A percentile compares a stretch with the other conserved stretches of the same genome.
Conservation (phyloP, 1,140 invertebrate genomes). For the Leptinotarsa texana region DNA sequence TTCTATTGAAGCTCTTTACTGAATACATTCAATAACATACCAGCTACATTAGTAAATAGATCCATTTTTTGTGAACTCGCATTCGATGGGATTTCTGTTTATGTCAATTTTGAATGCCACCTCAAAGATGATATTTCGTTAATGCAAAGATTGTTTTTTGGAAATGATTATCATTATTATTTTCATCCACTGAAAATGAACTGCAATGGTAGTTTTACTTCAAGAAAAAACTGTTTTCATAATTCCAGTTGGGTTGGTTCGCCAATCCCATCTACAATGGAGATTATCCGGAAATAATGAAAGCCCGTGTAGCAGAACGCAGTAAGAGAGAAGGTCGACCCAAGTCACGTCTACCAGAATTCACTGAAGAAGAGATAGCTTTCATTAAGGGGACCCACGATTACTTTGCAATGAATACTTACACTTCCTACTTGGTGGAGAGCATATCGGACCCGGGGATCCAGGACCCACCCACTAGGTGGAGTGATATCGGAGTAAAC, state of each 20-base stretch:
- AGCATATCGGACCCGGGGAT: conserved; percentile 15
- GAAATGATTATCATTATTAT: too few relatives aligned
- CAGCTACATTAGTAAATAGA: too few relatives aligned
- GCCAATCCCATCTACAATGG: conserved; percentile 21
- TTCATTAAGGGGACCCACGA: conserved; percentile 63
- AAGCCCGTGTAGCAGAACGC: neutral
- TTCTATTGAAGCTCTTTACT: too few relatives aligned
- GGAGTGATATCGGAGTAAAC: conserved; percentile 1
- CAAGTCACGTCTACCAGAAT: conserved; percentile 58
- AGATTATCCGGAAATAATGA: conserved; percentile 31
- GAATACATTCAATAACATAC: too few relatives aligned
- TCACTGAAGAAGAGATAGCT: conserved; percentile 63
- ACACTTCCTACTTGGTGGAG: conserved; percentile 5
- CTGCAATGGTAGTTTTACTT: too few relatives aligned
- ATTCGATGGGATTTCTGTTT: too few relatives aligned
- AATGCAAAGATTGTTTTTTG: too few relatives aligned
- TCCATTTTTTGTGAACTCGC: too few relatives aligned
- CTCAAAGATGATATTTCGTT: too few relatives aligned
- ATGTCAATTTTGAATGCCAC: too few relatives aligned
- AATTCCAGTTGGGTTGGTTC: conserved; percentile 14
- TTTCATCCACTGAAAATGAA: too few relatives aligned
- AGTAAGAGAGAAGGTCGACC: conserved; percentile 13
- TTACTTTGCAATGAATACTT: conserved; percentile 63
- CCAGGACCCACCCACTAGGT: neutral
- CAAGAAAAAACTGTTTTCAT: too few relatives aligned